A percentile compares a stretch with the other conserved stretches of the same genome.
phyloP scores from a whole-genome alignment of 2,797 vertebrate species.

The Taenioides sp. region DNA sequence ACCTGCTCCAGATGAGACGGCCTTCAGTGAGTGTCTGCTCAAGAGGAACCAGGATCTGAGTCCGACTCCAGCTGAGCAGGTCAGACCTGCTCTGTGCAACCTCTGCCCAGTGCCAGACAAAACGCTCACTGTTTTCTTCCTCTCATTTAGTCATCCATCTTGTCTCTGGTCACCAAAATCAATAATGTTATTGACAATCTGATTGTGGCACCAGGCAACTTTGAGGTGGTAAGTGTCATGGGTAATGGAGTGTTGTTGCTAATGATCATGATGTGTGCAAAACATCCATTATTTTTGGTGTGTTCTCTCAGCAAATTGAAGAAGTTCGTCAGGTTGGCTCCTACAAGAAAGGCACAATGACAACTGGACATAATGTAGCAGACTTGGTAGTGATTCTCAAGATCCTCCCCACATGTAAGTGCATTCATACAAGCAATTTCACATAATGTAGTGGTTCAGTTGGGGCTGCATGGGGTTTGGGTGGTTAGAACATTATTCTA shows the following conservation, averaged over 20 bases:
- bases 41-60: constrained; percentile 96
- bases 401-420: constrained; percentile 93
- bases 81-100: constrained; percentile 39
- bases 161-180: constrained; percentile 97
- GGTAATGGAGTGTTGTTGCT: no score
- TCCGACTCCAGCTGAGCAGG: constrained; percentile 91
- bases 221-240: constrained; percentile 90
- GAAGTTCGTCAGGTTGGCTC: constrained; percentile 97
- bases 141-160: constrained; percentile 86
- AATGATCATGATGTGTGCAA: background rate
- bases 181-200: constrained; percentile 98
- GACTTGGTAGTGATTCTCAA: constrained; percentile 96
- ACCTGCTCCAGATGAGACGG: constrained; percentile 86
- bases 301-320: constrained; percentile 88
- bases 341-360: constrained; percentile 99
- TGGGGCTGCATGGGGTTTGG: no score
- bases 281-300: background rate
- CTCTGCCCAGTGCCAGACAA: background rate
- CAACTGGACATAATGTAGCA: constrained; percentile 91
- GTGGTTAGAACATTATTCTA: no score
- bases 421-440: background rate
- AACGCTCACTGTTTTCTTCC: constrained; percentile 3
- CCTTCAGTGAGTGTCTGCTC: constrained; percentile 90
- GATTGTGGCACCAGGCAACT: constrained; percentile 94
- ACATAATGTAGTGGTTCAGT: background rate